Evolutionary conservation across 2,888 invertebrate species (phyloP).

Genomic region (Agrilus mali): DNA sequence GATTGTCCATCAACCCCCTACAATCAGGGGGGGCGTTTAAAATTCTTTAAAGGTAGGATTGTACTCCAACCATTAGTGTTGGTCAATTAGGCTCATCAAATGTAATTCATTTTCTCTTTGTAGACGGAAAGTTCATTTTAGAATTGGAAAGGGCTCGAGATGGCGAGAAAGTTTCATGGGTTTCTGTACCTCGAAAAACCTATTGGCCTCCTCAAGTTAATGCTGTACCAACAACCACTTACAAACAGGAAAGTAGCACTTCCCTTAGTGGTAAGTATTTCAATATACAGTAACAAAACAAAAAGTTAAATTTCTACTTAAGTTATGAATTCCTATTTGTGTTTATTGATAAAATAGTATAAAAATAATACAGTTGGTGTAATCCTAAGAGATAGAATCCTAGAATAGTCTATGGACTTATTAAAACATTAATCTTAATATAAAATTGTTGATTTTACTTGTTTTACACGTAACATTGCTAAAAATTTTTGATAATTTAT

Average conservation of each 20-base stretch:
- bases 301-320: background rate
- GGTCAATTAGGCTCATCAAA: no score
- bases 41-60: slow-evolving; percentile 60
- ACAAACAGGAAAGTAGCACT: slow-evolving; percentile 60
- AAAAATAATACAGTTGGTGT: no score
- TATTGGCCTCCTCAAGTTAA: slow-evolving; percentile 72
- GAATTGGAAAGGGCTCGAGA: slow-evolving; percentile 66
- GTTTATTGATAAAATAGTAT: no score
- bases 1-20: slow-evolving; percentile 32
- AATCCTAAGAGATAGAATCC: no score
- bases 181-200: slow-evolving; percentile 78
- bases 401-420: no score
- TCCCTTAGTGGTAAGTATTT: slow-evolving; percentile 61
- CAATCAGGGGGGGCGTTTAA: slow-evolving; percentile 58
- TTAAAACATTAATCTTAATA: no score
- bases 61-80: background rate
- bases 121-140: slow-evolving; percentile 84
- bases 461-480: no score
- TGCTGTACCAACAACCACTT: slow-evolving; percentile 42
- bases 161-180: slow-evolving; percentile 77
- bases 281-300: background rate
- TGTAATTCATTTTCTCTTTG: slow-evolving; percentile 19
- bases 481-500: no score
- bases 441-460: no score
- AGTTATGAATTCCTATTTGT: no score